Conservation (phyloP, 2,888 invertebrate genomes). For the Agrochola lychnidis region DNA sequence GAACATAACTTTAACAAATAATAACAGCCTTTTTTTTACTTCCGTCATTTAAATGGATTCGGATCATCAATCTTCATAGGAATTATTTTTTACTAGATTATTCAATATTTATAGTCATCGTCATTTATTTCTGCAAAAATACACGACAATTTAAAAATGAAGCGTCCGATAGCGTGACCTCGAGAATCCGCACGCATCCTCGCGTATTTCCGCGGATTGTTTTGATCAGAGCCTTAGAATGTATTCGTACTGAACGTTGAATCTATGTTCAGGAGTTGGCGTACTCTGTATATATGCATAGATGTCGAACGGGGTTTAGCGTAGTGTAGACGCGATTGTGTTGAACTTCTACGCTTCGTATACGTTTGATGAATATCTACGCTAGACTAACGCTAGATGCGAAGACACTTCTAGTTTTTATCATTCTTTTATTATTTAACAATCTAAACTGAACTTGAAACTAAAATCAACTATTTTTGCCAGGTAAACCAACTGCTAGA, state of each 20-base stretch:
- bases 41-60: conserved; percentile 19
- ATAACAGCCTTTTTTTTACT: conserved; percentile 10
- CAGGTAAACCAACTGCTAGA: conserved; percentile 93
- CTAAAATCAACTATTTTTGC: background rate
- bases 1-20: conserved; percentile 10
- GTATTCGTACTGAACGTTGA: background rate
- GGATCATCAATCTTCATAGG: conserved; percentile 24
- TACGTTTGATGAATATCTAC: no score
- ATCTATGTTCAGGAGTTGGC: background rate
- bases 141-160: background rate
- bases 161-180: background rate
- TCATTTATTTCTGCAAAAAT: background rate
- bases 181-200: background rate
- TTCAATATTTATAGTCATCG: conserved; percentile 8
- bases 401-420: background rate
- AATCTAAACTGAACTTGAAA: background rate
- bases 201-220: background rate
- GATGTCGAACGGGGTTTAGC: background rate
- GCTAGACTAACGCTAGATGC: no score
- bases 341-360: background rate
- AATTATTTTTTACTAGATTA: background rate
- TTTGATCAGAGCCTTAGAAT: background rate
- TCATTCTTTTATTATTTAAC: background rate
- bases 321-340: background rate
- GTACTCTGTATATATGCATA: background rate